Conservation (phyloP, 2,113 vertebrate species). For the Myrmecophaga tridactyla region DNA sequence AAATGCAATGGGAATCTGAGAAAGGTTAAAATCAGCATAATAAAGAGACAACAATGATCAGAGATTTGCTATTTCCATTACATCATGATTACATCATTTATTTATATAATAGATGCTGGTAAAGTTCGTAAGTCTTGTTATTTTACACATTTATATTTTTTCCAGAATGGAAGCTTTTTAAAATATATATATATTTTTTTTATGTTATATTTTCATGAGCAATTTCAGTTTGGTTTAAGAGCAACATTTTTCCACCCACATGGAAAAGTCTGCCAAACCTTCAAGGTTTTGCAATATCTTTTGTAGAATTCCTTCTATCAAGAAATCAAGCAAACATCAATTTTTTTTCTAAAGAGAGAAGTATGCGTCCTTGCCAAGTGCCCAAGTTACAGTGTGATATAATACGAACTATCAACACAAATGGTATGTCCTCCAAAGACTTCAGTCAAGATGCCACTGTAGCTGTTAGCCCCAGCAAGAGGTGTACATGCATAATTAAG, state of each 20-base stretch:
- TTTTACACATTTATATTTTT: conserved; percentile 67
- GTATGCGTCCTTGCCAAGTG: conserved; percentile 75
- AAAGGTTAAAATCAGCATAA: conserved; percentile 54
- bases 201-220: conserved; percentile 82
- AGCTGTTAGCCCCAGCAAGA: not conserved
- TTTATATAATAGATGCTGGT: conserved; percentile 53
- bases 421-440: conserved; percentile 73
- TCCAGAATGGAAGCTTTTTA: conserved; percentile 47
- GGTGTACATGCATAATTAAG: not conserved
- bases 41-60: conserved; percentile 31
- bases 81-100: conserved; percentile 41
- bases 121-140: conserved; percentile 70
- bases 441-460: conserved; percentile 15
- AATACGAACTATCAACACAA: conserved; percentile 65
- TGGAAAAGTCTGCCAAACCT: conserved; percentile 83
- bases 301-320: conserved; percentile 87
- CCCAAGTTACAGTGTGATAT: conserved; percentile 56
- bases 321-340: conserved; percentile 86
- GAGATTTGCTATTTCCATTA: conserved; percentile 35
- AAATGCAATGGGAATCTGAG: conserved; percentile 25
- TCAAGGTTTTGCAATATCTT: conserved; percentile 87
- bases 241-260: conserved; percentile 86
- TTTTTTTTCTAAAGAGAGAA: conserved; percentile 78
- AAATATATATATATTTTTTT: too few species aligned
- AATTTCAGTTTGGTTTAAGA: conserved; percentile 83